Conservation (phyloP, 2,797 vertebrate genomes). For the Xenentodon cancila region DNA sequence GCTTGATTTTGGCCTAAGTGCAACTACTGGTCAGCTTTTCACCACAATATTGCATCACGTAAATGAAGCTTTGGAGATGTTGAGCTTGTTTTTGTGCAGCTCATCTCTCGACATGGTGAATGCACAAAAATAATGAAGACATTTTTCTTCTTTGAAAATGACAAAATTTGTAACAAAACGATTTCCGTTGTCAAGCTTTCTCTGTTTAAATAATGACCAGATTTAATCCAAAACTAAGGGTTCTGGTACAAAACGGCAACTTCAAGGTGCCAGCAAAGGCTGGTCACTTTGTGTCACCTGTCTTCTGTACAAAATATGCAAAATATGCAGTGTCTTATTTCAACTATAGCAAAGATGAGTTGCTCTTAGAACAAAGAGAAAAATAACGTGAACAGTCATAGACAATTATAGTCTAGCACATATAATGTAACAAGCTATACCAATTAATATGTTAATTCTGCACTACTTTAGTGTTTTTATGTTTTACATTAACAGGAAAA, state of each 20-base stretch:
- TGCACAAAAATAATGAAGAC: conserved; percentile 65
- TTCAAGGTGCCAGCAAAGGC: conserved; percentile 4
- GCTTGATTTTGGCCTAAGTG: conserved; percentile 20
- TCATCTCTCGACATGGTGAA: conserved; percentile 43
- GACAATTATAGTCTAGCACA: not conserved
- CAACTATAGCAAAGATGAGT: not conserved
- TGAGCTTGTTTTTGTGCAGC: conserved; percentile 26
- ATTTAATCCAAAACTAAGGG: conserved; percentile 38
- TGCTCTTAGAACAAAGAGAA: not conserved
- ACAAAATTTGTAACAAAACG: conserved; percentile 22
- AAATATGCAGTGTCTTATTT: not conserved
- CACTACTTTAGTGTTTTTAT: not conserved
- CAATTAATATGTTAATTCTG: conserved; percentile 4
- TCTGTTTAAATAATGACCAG: conserved; percentile 21
- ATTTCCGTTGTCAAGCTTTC: conserved; percentile 12
- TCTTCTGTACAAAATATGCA: not conserved
- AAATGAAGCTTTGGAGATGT: conserved; percentile 32
- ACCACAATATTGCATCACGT: conserved; percentile 31
- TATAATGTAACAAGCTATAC: not conserved
- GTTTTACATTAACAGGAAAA: not conserved
- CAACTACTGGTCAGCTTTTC: conserved; percentile 31
- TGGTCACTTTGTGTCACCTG: conserved; percentile 19
- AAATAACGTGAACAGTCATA: too few species aligned
- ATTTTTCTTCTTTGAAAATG: conserved; percentile 40
- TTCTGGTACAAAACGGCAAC: not conserved